phyloP scores from a whole-genome alignment of 2,113 vertebrate species.

The Condylura cristata region DNA sequence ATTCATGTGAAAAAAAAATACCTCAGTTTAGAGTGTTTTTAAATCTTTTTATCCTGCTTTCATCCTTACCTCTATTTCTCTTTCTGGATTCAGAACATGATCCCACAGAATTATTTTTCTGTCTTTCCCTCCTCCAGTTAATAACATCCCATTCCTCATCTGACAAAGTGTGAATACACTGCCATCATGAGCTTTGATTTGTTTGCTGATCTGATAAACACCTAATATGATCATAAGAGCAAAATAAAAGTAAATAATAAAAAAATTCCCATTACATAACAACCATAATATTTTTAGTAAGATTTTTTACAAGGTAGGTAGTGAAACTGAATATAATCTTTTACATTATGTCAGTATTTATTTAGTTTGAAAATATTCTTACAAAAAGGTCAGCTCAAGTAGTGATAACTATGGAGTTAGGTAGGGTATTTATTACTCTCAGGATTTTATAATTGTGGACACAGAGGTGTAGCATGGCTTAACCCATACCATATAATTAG shows the following conservation, averaged over 20 bases:
- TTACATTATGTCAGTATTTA: background rate
- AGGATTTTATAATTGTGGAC: background rate
- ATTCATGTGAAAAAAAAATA: slow-evolving; percentile 1
- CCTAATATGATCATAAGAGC: slow-evolving; percentile 82
- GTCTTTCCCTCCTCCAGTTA: slow-evolving; percentile 98
- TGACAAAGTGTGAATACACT: slow-evolving; percentile 98
- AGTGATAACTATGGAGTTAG: background rate
- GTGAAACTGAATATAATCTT: background rate
- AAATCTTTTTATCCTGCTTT: background rate
- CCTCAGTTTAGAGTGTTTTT: background rate
- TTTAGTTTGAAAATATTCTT: slow-evolving; percentile 28
- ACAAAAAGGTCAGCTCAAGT: background rate
- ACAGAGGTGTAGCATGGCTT: background rate
- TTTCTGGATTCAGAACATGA: slow-evolving; percentile 93
- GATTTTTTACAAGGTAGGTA: background rate
- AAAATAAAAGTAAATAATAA: slow-evolving; percentile 44
- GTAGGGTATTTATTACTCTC: background rate
- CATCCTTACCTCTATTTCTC: slow-evolving; percentile 95
- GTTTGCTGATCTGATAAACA: slow-evolving; percentile 94
- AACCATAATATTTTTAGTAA: slow-evolving; percentile 19
- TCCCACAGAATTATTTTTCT: slow-evolving; percentile 96
- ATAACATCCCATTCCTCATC: slow-evolving; percentile 94
- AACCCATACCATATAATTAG: background rate
- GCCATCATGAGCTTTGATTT: slow-evolving; percentile 97
- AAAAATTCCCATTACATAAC: background rate